Percentiles rank a stretch among this genome's conserved stretches.
These are phyloP conservation scores for Drosophila longiperda DNA, from an alignment of 2,888 invertebrate species.

Conservation along the genomic window DNA sequence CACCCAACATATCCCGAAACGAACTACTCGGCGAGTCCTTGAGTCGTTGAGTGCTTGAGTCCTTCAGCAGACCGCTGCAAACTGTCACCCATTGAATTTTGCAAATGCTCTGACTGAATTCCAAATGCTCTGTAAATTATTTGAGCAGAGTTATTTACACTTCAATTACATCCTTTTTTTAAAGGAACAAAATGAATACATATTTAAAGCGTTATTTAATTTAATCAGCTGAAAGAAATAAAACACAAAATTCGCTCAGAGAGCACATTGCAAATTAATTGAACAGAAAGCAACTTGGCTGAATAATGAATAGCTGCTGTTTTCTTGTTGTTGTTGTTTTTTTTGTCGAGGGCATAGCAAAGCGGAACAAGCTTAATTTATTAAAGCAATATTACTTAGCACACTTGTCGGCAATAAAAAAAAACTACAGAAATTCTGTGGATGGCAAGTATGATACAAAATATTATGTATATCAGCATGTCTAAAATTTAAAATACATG, in stretches of 20 bases:
- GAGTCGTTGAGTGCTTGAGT: constrained; percentile 20
- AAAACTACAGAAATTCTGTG: not conserved
- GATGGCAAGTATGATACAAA: constrained; percentile 2
- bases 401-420: not conserved
- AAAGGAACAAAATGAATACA: not conserved
- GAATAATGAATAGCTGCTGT: not conserved
- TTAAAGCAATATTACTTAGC: constrained; percentile 15
- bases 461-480: constrained; percentile 23
- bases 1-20: constrained; percentile 12
- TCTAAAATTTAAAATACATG: constrained; percentile 58
- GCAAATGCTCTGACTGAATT: not conserved
- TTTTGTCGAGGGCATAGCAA: not conserved
- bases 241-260: not conserved
- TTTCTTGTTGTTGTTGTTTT: too few relatives aligned
- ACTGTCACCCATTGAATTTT: not conserved
- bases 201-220: not conserved
- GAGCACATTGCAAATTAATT: not conserved
- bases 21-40: constrained; percentile 13
- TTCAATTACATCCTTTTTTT: not conserved
- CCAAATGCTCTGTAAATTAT: not conserved
- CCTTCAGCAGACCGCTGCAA: constrained; percentile 10
- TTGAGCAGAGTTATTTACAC: not conserved
- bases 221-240: not conserved
- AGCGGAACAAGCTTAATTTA: constrained; percentile 1
- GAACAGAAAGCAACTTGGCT: not conserved